phyloP scores from a whole-genome alignment of 2,113 vertebrate species.

The Alectura lathami region DNA sequence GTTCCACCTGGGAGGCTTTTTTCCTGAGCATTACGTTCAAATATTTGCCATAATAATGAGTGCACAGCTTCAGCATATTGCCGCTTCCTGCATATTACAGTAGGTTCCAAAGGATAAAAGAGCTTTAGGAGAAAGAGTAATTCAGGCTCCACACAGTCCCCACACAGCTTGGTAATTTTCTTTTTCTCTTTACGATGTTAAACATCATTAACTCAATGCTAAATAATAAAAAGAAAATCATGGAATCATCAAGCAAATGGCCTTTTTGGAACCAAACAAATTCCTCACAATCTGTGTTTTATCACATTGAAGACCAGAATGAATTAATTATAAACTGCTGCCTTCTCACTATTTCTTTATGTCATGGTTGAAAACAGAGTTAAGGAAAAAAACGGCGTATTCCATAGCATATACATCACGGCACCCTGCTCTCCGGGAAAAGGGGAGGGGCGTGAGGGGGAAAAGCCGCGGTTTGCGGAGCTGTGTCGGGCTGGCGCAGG shows the following conservation, averaged over 20 bases:
- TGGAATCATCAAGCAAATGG: not conserved
- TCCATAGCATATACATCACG: no score
- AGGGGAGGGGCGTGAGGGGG: no score
- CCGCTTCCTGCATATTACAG: conserved; percentile 6
- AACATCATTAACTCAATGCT: conserved; percentile 13
- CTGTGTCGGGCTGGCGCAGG: no score
- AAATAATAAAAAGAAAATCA: conserved; percentile 45
- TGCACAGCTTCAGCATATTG: not conserved
- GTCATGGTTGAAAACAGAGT: no score
- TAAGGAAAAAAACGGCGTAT: no score
- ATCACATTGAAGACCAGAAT: not conserved
- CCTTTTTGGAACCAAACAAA: not conserved
- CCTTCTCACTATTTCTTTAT: not conserved
- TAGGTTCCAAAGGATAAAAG: not conserved
- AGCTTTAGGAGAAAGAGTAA: not conserved
- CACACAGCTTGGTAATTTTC: conserved; percentile 18
- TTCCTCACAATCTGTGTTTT: not conserved
- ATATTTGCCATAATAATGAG: conserved; percentile 9
- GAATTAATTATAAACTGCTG: not conserved
- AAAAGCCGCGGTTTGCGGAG: no score
- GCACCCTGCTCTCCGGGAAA: no score
- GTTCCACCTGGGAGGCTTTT: not conserved
- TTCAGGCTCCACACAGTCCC: conserved; percentile 17
- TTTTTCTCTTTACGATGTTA: not conserved
- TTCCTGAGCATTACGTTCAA: conserved; percentile 33